phyloP scores from a whole-genome alignment of 2,888 invertebrate species.

The Synanthedon formicaeformis region DNA sequence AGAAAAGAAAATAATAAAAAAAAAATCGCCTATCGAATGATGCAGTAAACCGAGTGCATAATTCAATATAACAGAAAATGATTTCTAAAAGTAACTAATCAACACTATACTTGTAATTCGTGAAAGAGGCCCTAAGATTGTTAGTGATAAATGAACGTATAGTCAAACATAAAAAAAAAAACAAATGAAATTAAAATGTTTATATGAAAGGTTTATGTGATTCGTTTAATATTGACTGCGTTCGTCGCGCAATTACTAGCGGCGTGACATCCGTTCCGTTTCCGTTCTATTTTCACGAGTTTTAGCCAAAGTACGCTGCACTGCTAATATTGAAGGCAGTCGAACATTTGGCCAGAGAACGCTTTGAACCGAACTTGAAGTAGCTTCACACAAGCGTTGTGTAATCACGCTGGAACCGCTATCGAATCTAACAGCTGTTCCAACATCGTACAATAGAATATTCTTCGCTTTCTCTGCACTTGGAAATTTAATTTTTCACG shows the following conservation, averaged over 20 bases:
- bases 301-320: slow-evolving; percentile 38
- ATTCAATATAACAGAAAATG: no score
- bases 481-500: background rate
- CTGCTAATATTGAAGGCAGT: slow-evolving; percentile 36
- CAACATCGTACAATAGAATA: background rate
- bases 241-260: background rate
- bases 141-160: no score
- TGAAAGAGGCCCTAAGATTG: no score
- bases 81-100: no score
- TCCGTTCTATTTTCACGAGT: slow-evolving; percentile 42
- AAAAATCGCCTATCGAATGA: no score
- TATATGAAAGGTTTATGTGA: background rate
- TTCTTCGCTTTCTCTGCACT: background rate
- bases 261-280: slow-evolving; percentile 34
- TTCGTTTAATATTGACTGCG: background rate
- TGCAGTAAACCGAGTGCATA: no score
- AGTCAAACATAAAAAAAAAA: no score
- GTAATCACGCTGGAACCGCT: background rate
- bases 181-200: no score
- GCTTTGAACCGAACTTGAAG: slow-evolving; percentile 15
- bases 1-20: no score
- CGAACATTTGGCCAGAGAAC: slow-evolving; percentile 34
- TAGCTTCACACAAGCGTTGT: background rate
- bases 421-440: background rate
- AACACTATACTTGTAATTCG: no score